Evolutionary conservation across 2,888 invertebrate species (phyloP).

Genomic region (Erannis defoliaria): DNA sequence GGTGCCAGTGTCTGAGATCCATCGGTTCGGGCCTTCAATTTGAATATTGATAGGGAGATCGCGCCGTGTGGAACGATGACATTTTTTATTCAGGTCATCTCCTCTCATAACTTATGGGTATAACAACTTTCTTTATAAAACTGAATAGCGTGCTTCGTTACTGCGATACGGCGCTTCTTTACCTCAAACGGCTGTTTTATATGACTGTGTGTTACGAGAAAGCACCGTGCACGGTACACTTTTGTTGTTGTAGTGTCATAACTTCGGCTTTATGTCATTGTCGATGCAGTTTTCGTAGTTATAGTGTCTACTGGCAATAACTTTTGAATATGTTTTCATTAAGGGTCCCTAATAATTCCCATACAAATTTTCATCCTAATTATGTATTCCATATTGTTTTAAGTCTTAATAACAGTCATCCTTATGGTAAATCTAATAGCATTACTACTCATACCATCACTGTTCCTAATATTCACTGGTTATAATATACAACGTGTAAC

Average conservation of each 20-base stretch:
- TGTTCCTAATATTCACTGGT: too few species aligned
- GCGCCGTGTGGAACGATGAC: conserved; percentile 57
- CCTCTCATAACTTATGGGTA: conserved; percentile 53
- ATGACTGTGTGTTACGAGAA: conserved; percentile 18
- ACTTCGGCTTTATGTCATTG: conserved; percentile 14
- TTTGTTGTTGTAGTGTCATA: conserved; percentile 6
- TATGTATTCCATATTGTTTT: too few species aligned
- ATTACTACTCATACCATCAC: too few species aligned
- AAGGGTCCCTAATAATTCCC: too few species aligned
- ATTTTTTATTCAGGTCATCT: conserved; percentile 65
- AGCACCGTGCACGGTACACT: conserved; percentile 13
- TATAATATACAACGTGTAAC: too few species aligned
- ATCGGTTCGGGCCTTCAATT: conserved; percentile 74
- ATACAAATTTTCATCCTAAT: too few species aligned
- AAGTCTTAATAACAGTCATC: too few species aligned
- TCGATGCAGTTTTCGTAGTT: conserved; percentile 15
- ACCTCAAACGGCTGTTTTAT: conserved; percentile 24
- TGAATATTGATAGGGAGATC: conserved; percentile 79
- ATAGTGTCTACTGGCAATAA: conserved; percentile 1
- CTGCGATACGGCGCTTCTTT: conserved; percentile 18
- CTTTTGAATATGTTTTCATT: conserved; percentile 5
- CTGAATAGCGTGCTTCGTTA: conserved; percentile 30
- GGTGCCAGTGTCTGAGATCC: conserved; percentile 76
- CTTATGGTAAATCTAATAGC: too few species aligned
- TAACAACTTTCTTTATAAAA: conserved; percentile 47